phyloP scores from a whole-genome alignment of 2,888 invertebrate genomes.

The Chrysolina americana region DNA sequence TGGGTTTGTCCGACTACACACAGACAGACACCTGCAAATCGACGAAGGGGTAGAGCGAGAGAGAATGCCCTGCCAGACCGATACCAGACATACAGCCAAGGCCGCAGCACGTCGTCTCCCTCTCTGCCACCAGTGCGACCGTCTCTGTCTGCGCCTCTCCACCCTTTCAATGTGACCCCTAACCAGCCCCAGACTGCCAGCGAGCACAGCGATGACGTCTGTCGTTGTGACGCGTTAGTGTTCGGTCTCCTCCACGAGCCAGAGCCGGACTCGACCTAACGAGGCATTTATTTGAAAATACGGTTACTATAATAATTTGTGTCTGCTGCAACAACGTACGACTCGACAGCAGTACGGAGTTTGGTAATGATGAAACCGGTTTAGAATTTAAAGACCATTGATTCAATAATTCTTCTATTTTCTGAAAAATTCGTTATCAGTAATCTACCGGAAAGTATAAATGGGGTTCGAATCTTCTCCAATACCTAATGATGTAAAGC shows the following conservation, averaged over 20 bases:
- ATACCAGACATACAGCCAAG: constrained; percentile 62
- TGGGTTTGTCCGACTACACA: constrained; percentile 22
- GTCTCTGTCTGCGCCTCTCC: constrained; percentile 46
- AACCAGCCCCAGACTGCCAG: constrained; percentile 49
- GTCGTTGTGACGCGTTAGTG: constrained; percentile 33
- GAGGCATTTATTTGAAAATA: too few species aligned
- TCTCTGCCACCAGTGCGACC: constrained; percentile 28
- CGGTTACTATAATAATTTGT: too few species aligned
- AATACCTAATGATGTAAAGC: too few species aligned
- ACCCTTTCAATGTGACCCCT: constrained; percentile 58
- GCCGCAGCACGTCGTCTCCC: constrained; percentile 45
- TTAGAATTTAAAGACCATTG: too few species aligned
- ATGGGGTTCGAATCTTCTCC: too few species aligned
- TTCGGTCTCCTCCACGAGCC: constrained; percentile 28
- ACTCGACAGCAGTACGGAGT: too few species aligned
- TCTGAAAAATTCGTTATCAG: too few species aligned
- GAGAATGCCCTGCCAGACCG: constrained; percentile 56
- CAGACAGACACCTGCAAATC: constrained; percentile 35
- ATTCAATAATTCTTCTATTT: too few species aligned
- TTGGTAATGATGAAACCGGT: too few species aligned
- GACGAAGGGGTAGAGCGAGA: constrained; percentile 41
- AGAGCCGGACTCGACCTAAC: constrained; percentile 32
- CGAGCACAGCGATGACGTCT: constrained; percentile 46
- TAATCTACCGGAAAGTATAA: too few species aligned
- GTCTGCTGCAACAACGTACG: too few species aligned